phyloP scores from a whole-genome alignment of 2,797 vertebrate species.

The Masticophis lateralis region DNA sequence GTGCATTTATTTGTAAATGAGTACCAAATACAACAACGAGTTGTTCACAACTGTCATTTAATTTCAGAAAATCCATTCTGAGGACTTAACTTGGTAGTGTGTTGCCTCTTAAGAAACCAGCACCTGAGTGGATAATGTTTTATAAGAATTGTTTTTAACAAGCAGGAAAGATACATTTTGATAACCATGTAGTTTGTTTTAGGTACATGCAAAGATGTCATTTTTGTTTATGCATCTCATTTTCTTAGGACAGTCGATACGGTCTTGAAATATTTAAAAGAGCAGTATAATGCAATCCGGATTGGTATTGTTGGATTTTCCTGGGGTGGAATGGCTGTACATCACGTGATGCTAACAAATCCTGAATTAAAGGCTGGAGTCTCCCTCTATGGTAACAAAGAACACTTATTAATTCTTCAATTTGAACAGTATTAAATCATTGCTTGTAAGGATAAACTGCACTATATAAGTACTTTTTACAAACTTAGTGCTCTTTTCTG shows the following conservation, averaged over 20 bases:
- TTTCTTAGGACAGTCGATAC: conserved; percentile 80
- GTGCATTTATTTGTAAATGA: neutral
- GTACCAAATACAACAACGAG: neutral
- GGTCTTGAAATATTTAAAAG: conserved; percentile 81
- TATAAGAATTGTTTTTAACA: conserved; percentile 23
- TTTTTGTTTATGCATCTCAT: conserved; percentile 49
- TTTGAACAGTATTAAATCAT: conserved; percentile 18
- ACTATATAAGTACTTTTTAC: conserved; percentile 29
- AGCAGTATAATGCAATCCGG: conserved; percentile 74
- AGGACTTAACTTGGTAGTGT: neutral
- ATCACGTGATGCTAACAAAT: conserved; percentile 83
- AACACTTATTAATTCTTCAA: conserved; percentile 35
- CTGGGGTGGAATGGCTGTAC: conserved; percentile 89
- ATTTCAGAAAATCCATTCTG: conserved; percentile 7
- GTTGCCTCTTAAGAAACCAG: neutral
- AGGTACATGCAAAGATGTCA: conserved; percentile 24
- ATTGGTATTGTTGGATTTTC: conserved; percentile 89
- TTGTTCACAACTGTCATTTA: neutral
- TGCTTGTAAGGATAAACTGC: conserved; percentile 24
- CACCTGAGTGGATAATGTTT: neutral
- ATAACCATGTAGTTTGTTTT: neutral
- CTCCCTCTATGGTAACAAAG: conserved; percentile 83
- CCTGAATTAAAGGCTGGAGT: conserved; percentile 85
- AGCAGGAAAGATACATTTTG: fast-evolving
- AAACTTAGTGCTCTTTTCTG: neutral